A percentile compares a stretch with the other conserved stretches of the same genome.
Conservation (phyloP, 2,888 invertebrate species). For the Diloba caeruleocephala region DNA sequence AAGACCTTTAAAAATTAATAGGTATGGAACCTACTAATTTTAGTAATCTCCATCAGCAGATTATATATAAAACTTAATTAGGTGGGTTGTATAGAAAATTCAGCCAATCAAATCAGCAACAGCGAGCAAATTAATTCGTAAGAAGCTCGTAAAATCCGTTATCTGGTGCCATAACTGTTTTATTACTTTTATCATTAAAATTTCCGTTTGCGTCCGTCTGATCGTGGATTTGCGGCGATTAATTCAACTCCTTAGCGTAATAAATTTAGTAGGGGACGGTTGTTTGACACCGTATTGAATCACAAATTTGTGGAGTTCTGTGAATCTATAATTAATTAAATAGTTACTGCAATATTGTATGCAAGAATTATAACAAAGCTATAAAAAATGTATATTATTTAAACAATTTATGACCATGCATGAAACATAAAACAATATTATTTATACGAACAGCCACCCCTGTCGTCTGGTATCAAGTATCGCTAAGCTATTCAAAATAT, state of each 20-base stretch:
- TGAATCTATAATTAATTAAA: too few relatives aligned
- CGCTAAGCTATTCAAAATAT: too few relatives aligned
- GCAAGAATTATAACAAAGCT: too few relatives aligned
- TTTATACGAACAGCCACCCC: too few relatives aligned
- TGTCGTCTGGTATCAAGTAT: too few relatives aligned
- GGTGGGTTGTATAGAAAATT: conserved; percentile 34
- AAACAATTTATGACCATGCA: too few relatives aligned
- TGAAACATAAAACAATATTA: too few relatives aligned
- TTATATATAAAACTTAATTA: conserved; percentile 26
- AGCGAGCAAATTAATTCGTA: conserved; percentile 54
- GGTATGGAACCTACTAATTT: conserved; percentile 18
- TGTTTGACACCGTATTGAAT: conserved; percentile 48
- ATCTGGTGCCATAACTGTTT: conserved; percentile 53
- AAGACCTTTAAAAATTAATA: too few relatives aligned
- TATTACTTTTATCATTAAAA: conserved; percentile 55
- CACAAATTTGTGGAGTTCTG: conserved; percentile 24
- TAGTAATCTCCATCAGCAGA: conserved; percentile 16
- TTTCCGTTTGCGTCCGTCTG: conserved; percentile 40
- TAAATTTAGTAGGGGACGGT: conserved; percentile 24
- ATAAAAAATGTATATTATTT: too few relatives aligned
- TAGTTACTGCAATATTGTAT: too few relatives aligned
- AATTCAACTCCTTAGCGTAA: conserved; percentile 24
- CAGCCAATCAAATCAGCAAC: conserved; percentile 46
- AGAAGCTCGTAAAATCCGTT: conserved; percentile 51
- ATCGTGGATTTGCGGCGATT: conserved; percentile 33